Evolutionary conservation across 2,888 invertebrate genomes (phyloP).

Genomic region (Meliscaeva auricollis): DNA sequence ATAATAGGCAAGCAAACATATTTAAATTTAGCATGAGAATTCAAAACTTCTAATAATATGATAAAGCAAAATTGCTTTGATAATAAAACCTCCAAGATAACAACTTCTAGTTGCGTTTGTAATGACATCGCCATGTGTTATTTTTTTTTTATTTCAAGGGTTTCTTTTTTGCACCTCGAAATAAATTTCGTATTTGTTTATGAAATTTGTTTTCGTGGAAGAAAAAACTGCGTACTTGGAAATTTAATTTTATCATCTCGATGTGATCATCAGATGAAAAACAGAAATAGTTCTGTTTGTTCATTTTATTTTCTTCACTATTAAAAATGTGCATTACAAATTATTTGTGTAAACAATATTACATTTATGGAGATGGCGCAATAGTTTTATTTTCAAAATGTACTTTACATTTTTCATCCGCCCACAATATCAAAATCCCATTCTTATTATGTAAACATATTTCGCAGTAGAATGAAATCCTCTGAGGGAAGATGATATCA

Average conservation of each 20-base stretch:
- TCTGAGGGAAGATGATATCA: conserved; percentile 53
- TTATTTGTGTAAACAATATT: neutral
- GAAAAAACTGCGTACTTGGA: neutral
- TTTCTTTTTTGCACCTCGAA: too few species aligned
- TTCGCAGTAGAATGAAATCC: conserved; percentile 52
- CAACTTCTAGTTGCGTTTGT: too few species aligned
- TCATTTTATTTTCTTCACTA: neutral
- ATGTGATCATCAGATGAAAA: neutral
- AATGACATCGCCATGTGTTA: too few species aligned
- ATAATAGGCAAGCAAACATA: too few species aligned
- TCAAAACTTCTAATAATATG: too few species aligned
- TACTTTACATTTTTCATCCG: conserved; percentile 4
- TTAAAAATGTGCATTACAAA: conserved; percentile 12
- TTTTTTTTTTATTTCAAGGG: too few species aligned
- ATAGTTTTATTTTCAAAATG: conserved; percentile 3
- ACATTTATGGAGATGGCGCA: conserved; percentile 2
- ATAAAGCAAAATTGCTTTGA: too few species aligned
- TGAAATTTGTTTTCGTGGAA: too few species aligned
- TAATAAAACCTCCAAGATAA: too few species aligned
- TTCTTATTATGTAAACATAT: neutral
- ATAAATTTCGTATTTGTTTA: too few species aligned
- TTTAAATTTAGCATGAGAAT: too few species aligned
- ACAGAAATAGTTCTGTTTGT: neutral
- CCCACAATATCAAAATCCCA: conserved; percentile 25
- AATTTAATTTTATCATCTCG: neutral